Base-by-base conservation (phyloP, 1,140 invertebrate species). In the Calephelis nemesis region DNA sequence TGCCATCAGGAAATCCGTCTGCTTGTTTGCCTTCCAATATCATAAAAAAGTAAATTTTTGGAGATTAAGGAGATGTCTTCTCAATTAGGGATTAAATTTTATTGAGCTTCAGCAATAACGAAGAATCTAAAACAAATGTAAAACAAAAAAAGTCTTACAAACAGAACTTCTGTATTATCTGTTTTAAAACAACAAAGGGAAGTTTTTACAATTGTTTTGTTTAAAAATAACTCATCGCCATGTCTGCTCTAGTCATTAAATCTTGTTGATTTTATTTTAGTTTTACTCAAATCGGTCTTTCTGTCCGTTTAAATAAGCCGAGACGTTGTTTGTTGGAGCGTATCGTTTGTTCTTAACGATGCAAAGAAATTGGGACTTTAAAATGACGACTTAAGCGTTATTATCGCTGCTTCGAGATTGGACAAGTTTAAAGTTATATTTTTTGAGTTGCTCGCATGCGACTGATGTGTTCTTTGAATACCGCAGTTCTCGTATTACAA, bases 301-400 rank as follows among this genome's bases (percentile, higher is more conserved):
- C 78, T 78, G 81, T 79, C 75, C 69, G 65, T 79, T 83, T 81
- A 86, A 87, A 88, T 88, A 87, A 83, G 75, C 78, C 81, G 78
- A 68, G 79, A 81, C 83, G 71, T 78, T 9, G 19, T 11, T 40
- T 60, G 3, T 12, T 58, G 54, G 54, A 60, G 10, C 54, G 54
- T 60, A 60, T 60, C 54, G 11, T 60, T 60, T 39, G 19, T 58
- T 58, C 15, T 52, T 60, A 60, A 1, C 7, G 15, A 30, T 60
- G 39, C 54, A 60, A 39, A 9, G 54, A 4, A 40, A 12, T 60
- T 60, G 30, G 9, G 39, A 3, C 40, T 60, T 60, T 60, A 60
- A 40, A 1, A 7, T 8, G 5, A 58, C 11, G 4, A 11, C 5
- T 39, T 58, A 58, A 11, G 54, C 5, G 1, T 7, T 39, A 58